Conservation (phyloP, 53 echinoderm and acorn worm genomes). For the Actinopyga echinites region DNA sequence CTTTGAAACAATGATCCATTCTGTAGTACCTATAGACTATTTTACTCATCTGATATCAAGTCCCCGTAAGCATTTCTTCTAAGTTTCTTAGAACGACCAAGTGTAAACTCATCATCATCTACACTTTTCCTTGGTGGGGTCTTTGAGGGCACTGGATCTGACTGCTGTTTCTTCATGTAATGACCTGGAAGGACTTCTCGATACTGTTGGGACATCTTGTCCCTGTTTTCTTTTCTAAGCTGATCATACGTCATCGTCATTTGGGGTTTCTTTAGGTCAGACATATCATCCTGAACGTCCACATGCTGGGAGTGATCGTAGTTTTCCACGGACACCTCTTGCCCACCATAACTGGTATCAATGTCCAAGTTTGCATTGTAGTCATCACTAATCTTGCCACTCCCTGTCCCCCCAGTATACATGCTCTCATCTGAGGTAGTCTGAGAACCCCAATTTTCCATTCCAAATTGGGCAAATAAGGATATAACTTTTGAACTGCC, state of each 20-base stretch:
- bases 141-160: background rate
- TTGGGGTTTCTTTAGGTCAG: constrained; percentile 53
- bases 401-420: background rate
- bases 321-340: constrained; percentile 30
- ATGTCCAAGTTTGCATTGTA: constrained; percentile 72
- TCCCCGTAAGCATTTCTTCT: constrained; percentile 67
- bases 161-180: constrained; percentile 43
- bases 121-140: background rate
- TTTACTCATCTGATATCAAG: constrained; percentile 38
- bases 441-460: background rate
- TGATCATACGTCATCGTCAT: constrained; percentile 87
- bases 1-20: too few species aligned
- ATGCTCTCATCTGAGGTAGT: background rate
- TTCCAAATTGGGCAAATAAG: constrained; percentile 48
- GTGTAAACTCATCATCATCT: constrained; percentile 33
- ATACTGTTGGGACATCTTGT: constrained; percentile 59
- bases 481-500: constrained; percentile 54
- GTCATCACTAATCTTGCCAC: constrained; percentile 41
- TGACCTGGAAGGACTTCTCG: constrained; percentile 66
- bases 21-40: too few species aligned
- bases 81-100: constrained; percentile 40
- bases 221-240: constrained; percentile 69
- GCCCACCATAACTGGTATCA: constrained; percentile 72
- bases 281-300: constrained; percentile 35
- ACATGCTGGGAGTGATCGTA: constrained; percentile 58